Evolutionary conservation across 2,113 vertebrate genomes (phyloP).

Genomic region (Percopsis transmontana): DNA sequence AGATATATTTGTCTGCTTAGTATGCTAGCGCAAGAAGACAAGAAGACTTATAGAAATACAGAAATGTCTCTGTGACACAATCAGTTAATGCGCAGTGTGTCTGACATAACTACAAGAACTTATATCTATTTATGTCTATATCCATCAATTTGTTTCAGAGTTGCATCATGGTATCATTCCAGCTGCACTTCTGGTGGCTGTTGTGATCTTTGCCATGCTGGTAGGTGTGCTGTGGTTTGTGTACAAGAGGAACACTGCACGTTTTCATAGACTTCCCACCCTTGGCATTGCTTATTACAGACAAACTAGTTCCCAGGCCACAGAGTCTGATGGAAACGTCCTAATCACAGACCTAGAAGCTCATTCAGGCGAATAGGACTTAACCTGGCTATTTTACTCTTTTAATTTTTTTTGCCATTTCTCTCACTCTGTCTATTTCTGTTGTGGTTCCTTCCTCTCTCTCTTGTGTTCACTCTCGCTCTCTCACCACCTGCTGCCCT

Average conservation of each 20-base stretch:
- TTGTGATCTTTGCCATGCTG: constrained; percentile 78
- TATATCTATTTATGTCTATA: constrained; percentile 3
- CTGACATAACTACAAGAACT: neutral
- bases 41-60: no score
- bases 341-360: constrained; percentile 87
- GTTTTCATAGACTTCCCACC: constrained; percentile 72
- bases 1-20: neutral
- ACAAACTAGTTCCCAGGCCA: constrained; percentile 73
- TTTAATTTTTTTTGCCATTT: no score
- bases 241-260: constrained; percentile 75
- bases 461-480: neutral
- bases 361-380: constrained; percentile 71
- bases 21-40: no score
- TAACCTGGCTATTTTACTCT: neutral
- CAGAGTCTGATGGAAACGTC: constrained; percentile 85
- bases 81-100: no score
- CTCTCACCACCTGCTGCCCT: neutral
- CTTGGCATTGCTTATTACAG: constrained; percentile 79
- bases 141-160: constrained; percentile 72
- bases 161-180: constrained; percentile 73
- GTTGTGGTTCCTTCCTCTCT: neutral
- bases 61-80: no score
- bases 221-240: constrained; percentile 76
- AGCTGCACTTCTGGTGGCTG: constrained; percentile 74
- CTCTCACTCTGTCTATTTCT: neutral